Percentiles rank a stretch among this genome's conserved stretches.
Conservation (phyloP, 1,140 invertebrate species). For the Lucilia cuprina region DNA sequence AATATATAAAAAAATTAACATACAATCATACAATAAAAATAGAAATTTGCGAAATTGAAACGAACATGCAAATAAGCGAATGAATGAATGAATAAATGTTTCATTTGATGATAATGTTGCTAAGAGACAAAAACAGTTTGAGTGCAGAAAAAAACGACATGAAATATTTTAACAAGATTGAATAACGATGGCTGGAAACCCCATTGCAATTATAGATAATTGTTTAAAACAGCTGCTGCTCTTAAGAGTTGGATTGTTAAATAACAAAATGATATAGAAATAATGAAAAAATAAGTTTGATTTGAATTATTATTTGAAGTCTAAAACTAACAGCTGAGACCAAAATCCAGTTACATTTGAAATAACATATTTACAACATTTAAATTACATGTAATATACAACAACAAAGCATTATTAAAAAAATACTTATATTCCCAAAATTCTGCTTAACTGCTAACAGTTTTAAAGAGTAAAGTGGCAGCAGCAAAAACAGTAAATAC, state of each 20-base stretch:
- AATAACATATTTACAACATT: not conserved
- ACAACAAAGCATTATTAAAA: not conserved
- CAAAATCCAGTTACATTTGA: not conserved
- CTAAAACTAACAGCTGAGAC: not conserved
- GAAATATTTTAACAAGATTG: not conserved
- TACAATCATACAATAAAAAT: not conserved
- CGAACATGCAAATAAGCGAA: not conserved
- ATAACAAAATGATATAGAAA: not conserved
- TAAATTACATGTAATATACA: slow-evolving; percentile 20
- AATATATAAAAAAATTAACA: not conserved
- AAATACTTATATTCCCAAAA: not conserved
- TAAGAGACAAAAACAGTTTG: not conserved
- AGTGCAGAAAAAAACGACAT: not conserved
- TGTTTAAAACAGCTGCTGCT: slow-evolving; percentile 23
- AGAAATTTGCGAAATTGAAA: not conserved
- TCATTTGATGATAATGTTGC: not conserved
- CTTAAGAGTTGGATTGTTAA: not conserved
- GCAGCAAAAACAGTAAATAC: too few relatives aligned
- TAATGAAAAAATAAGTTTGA: slow-evolving; percentile 14
- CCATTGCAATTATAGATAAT: slow-evolving; percentile 34
- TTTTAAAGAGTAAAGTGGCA: not conserved
- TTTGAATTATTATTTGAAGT: slow-evolving; percentile 28
- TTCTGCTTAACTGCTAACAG: not conserved
- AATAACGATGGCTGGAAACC: not conserved
- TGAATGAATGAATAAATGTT: not conserved